Evolutionary conservation across 2,113 vertebrate genomes (phyloP).

Genomic region (Cephalopholis sonnerati): DNA sequence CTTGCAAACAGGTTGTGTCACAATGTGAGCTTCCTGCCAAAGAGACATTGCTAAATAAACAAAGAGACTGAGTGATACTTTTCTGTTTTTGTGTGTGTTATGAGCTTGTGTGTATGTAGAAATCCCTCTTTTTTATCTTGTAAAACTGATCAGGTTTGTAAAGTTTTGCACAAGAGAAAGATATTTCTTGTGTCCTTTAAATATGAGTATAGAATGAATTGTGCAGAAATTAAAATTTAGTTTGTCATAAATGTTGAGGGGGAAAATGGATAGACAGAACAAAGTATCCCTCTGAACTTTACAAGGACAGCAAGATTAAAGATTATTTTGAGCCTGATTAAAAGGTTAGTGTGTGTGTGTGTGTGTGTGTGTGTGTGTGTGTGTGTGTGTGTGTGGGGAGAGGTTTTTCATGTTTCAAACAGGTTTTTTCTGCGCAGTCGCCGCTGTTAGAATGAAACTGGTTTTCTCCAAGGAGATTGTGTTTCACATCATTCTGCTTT

Average conservation of each 20-base stretch:
- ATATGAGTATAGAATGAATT: background rate
- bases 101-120: background rate
- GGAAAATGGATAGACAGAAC: background rate
- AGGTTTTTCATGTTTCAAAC: constrained; percentile 51
- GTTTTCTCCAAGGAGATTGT: constrained; percentile 38
- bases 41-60: background rate
- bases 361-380: background rate
- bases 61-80: background rate
- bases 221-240: background rate
- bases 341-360: background rate
- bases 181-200: background rate
- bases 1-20: constrained; percentile 43
- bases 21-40: background rate
- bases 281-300: constrained; percentile 9
- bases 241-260: background rate
- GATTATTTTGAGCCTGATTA: constrained; percentile 33
- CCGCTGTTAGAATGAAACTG: constrained; percentile 28
- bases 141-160: background rate
- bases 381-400: background rate
- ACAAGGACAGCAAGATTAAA: constrained; percentile 33
- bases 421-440: constrained; percentile 48
- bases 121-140: constrained; percentile 4
- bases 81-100: background rate
- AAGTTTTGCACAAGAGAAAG: background rate
- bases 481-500: constrained; percentile 37